phyloP scores from a whole-genome alignment of 2,113 vertebrate genomes.

The Malurus cyaneus region DNA sequence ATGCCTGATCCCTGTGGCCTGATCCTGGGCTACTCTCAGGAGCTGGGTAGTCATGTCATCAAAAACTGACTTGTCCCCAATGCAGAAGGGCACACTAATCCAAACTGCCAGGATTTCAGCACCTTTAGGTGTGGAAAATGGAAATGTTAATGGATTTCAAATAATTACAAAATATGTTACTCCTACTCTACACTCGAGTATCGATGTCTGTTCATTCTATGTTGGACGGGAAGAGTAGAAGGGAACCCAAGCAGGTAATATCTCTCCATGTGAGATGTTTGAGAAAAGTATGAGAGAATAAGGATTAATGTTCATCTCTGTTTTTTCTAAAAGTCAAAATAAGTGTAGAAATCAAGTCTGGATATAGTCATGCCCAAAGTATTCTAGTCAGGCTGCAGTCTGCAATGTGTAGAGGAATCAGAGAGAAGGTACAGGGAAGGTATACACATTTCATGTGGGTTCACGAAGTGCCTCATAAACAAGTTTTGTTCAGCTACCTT shows the following conservation, averaged over 20 bases:
- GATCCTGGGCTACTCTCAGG: neutral
- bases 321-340: neutral
- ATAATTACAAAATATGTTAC: neutral
- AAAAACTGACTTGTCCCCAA: neutral
- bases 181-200: neutral
- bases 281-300: neutral
- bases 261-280: neutral
- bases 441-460: neutral
- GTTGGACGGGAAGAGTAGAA: neutral
- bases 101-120: neutral
- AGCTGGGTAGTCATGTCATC: neutral
- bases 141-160: neutral
- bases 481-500: neutral
- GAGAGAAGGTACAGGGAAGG: neutral
- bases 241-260: neutral
- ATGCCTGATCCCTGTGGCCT: neutral
- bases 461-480: neutral
- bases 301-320: neutral
- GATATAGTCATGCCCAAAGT: neutral
- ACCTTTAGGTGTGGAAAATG: neutral
- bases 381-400: neutral
- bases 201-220: neutral
- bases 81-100: neutral
- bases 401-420: neutral
- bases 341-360: neutral